Conservation (phyloP, 2,113 vertebrate species). For the Muscicapa adusta region DNA sequence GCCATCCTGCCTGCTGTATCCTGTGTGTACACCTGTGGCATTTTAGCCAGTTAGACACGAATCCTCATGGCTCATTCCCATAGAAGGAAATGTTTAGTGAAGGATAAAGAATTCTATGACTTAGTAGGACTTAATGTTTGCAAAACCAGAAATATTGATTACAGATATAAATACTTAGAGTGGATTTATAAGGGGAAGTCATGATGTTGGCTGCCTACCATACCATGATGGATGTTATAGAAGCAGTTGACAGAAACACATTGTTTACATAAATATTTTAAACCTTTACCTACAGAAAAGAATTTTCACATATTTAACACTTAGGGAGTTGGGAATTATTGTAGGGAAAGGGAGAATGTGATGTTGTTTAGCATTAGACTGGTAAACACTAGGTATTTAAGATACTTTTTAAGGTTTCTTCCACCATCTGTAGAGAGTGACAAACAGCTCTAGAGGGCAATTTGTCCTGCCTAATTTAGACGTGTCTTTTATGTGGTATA, state of each 20-base stretch:
- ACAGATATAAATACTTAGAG: not conserved
- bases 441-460: not conserved
- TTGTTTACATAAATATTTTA: not conserved
- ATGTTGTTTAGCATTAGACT: not conserved
- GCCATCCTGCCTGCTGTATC: not conserved
- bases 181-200: not conserved
- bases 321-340: not conserved
- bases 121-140: not conserved
- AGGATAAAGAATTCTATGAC: not conserved
- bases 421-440: not conserved
- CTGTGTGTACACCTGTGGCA: not conserved
- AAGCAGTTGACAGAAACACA: not conserved
- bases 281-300: not conserved
- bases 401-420: not conserved
- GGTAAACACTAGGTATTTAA: not conserved
- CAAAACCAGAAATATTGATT: not conserved
- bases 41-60: not conserved
- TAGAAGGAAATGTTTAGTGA: not conserved
- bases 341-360: not conserved
- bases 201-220: not conserved
- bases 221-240: not conserved
- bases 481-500: not conserved
- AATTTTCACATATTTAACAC: not conserved
- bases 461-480: not conserved
- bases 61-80: not conserved